These are phyloP conservation scores for Phytoseiulus persimilis DNA, from an alignment of 2,888 invertebrate genomes.

Conservation along the genomic window DNA sequence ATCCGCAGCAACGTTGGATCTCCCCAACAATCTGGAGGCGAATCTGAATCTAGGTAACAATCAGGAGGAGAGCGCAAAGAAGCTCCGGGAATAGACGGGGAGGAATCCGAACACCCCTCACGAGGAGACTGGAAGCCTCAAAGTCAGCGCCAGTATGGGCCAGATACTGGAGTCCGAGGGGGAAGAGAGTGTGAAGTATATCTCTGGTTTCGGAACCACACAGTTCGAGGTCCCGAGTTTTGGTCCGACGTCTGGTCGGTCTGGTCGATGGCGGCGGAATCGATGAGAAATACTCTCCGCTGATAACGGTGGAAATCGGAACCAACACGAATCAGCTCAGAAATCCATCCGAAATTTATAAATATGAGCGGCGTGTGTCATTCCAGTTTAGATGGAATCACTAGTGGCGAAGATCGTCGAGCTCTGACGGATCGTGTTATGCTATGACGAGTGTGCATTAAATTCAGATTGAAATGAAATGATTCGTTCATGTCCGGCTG, in stretches of 20 bases:
- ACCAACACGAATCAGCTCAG: not conserved
- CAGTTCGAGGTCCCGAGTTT: no score
- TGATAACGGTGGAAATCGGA: not conserved
- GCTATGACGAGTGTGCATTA: not conserved
- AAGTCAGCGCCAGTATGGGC: no score
- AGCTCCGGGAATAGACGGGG: not conserved
- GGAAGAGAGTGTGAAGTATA: no score
- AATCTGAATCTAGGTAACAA: not conserved
- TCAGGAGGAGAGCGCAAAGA: not conserved
- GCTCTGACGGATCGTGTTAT: conserved; percentile 5
- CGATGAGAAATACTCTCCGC: not conserved
- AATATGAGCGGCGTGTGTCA: not conserved
- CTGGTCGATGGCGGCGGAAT: not conserved
- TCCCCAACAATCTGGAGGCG: not conserved
- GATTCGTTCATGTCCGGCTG: not conserved
- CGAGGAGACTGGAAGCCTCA: no score
- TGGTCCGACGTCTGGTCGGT: no score
- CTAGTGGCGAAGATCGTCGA: not conserved
- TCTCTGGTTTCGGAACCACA: no score
- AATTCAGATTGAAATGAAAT: not conserved
- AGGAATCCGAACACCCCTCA: not conserved
- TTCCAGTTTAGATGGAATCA: not conserved
- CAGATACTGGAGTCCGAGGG: no score
- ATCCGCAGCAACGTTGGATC: not conserved
- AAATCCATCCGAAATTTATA: not conserved